Base-by-base conservation (phyloP, 2,113 vertebrate species). In the Syrrhaptes paradoxus region DNA sequence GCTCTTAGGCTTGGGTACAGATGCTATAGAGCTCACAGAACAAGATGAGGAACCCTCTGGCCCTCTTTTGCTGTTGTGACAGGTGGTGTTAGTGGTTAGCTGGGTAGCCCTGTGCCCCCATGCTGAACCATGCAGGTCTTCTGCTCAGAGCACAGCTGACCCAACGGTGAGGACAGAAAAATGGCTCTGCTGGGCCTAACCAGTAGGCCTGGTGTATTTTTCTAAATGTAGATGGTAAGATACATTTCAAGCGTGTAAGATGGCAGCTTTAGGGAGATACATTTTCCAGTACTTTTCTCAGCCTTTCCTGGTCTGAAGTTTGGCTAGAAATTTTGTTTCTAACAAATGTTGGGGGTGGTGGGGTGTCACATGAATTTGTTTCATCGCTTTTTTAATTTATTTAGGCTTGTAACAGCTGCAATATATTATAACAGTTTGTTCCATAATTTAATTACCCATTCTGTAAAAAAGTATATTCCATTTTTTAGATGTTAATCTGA, bases 81-180 rank as follows among this genome's bases (percentile, higher is more conserved):
- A 25, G 1, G 0, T 6, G 2, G 7, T 49, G n/a, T 29, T 59
- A 18, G 18, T 26, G 41, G 46, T 49, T 61, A 13, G 4, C 15
- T 70, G 58, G 51, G 26, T 26, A 66, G 11, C 19, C 31, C 16
- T 25, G 51, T 46, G 29, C 16, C 51, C 76, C 34, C 1, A 0
- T 38, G 21, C n/a, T 57, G 57, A 89, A 45, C 32, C 32, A 20
- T 34, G 13, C 31, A 34, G n/a, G 29, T 65, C 62, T 46, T 70
- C 46, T 57, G 65, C 59, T 73, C 41, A 77, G 43, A 82, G 46
- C 20, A 67, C 77, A 45, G 10, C 28, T 73, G 48, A 62, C 48
- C 28, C 1, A 1, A 51, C 14, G 7, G 11, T 51, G 45, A 61
- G 45, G 67, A 20, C 28, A 83, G 41, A 43, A 83, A 62, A 77